Evolutionary conservation across 1,140 invertebrate species (phyloP).

Genomic region (Drosophila ohnishii): DNA sequence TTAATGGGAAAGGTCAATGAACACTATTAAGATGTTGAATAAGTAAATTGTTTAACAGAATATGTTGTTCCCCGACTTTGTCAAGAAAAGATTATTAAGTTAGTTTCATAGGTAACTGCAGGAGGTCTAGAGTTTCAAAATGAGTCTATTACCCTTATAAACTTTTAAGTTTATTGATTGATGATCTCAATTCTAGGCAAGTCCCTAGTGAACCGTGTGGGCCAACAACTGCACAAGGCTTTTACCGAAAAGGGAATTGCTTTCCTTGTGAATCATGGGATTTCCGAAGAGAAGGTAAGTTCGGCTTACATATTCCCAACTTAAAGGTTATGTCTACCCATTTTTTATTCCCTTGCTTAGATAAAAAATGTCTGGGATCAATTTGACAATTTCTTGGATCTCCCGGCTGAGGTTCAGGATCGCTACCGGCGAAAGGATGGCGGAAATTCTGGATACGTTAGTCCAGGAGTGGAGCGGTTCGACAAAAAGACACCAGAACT

Average conservation of each 20-base stretch:
- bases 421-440: conserved; percentile 85
- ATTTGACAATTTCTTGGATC: conserved; percentile 87
- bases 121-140: no score
- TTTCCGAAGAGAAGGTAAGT: conserved; percentile 88
- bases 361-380: conserved; percentile 87
- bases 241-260: conserved; percentile 88
- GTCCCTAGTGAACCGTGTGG: conserved; percentile 87
- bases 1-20: conserved; percentile 1
- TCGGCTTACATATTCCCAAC: neutral
- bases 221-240: conserved; percentile 87
- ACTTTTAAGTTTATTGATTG: no score
- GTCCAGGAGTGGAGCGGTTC: conserved; percentile 85
- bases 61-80: no score
- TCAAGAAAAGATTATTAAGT: no score
- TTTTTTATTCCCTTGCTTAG: conserved; percentile 45
- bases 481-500: conserved; percentile 85
- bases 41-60: no score
- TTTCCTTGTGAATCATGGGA: conserved; percentile 89
- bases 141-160: no score
- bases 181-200: conserved; percentile 41
- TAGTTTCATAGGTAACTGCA: no score
- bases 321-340: conserved; percentile 9
- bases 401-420: conserved; percentile 85
- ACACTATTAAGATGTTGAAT: no score
- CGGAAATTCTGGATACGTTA: conserved; percentile 86